These are phyloP conservation scores for Tachina fera DNA, from an alignment of 2,888 invertebrate species.

Conservation along the genomic window DNA sequence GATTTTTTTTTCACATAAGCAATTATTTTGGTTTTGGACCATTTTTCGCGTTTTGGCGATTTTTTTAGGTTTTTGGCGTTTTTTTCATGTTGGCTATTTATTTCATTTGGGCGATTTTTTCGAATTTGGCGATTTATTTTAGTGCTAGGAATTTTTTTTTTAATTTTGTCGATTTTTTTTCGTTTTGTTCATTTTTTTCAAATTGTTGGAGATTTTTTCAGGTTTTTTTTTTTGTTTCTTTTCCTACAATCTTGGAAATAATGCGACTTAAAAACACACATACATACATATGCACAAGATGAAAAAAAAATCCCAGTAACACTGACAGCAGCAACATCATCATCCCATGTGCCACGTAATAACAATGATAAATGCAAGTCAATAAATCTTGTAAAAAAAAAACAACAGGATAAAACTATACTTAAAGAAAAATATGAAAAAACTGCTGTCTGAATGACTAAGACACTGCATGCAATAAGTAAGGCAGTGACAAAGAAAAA, in stretches of 20 bases:
- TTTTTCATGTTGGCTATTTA: no score
- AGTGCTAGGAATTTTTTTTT: no score
- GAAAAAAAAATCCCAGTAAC: neutral
- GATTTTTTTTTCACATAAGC: no score
- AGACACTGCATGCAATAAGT: slow-evolving; percentile 10
- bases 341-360: slow-evolving; percentile 52
- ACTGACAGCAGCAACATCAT: slow-evolving; percentile 27
- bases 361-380: slow-evolving; percentile 69
- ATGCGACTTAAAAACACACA: slow-evolving; percentile 36
- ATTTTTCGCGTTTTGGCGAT: no score
- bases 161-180: no score
- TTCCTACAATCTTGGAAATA: slow-evolving; percentile 18
- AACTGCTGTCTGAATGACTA: slow-evolving; percentile 17
- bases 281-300: slow-evolving; percentile 5
- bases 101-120: no score
- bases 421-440: slow-evolving; percentile 41
- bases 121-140: no score
- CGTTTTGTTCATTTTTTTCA: no score
- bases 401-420: slow-evolving; percentile 30
- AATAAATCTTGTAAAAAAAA: slow-evolving; percentile 60
- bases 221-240: neutral
- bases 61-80: no score
- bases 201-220: no score
- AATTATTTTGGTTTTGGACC: no score
- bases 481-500: neutral